Percentiles rank a stretch among this genome's conserved stretches.
Conservation (phyloP, 2,888 invertebrate species). For the Alloscopus bannaensis region DNA sequence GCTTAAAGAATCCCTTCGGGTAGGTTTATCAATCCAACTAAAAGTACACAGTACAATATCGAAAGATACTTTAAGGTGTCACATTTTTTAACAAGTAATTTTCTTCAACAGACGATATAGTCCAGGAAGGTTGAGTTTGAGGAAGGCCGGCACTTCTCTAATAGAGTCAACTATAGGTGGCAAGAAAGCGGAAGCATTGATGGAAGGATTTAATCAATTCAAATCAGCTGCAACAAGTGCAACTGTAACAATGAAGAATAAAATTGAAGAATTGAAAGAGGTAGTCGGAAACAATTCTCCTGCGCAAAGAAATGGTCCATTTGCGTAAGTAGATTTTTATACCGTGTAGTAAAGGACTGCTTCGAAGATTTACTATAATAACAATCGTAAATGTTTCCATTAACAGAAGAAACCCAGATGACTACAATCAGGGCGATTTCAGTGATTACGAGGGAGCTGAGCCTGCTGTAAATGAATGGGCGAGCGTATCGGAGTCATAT, state of each 20-base stretch:
- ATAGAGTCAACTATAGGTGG: slow-evolving; percentile 73
- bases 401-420: slow-evolving; percentile 52
- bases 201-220: slow-evolving; percentile 90
- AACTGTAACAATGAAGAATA: slow-evolving; percentile 89
- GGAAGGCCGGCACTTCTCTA: slow-evolving; percentile 80
- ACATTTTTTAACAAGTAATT: slow-evolving; percentile 4
- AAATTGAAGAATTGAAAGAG: slow-evolving; percentile 93
- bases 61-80: not conserved
- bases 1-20: slow-evolving; percentile 91
- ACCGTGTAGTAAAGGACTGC: too few species aligned
- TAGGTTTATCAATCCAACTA: slow-evolving; percentile 75
- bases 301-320: slow-evolving; percentile 74
- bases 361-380: too few species aligned
- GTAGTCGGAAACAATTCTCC: slow-evolving; percentile 92
- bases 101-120: slow-evolving; percentile 85
- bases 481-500: slow-evolving; percentile 72
- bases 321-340: slow-evolving; percentile 71
- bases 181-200: slow-evolving; percentile 90
- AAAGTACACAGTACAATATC: not conserved
- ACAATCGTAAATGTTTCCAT: too few species aligned
- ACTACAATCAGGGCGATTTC: slow-evolving; percentile 54
- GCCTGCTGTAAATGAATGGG: slow-evolving; percentile 71
- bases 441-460: slow-evolving; percentile 68
- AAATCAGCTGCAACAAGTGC: slow-evolving; percentile 85
- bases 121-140: slow-evolving; percentile 87